A percentile compares a stretch with the other conserved stretches of the same genome.
phyloP scores from a whole-genome alignment of 2,797 vertebrate species.

The Nothura maculosa region DNA sequence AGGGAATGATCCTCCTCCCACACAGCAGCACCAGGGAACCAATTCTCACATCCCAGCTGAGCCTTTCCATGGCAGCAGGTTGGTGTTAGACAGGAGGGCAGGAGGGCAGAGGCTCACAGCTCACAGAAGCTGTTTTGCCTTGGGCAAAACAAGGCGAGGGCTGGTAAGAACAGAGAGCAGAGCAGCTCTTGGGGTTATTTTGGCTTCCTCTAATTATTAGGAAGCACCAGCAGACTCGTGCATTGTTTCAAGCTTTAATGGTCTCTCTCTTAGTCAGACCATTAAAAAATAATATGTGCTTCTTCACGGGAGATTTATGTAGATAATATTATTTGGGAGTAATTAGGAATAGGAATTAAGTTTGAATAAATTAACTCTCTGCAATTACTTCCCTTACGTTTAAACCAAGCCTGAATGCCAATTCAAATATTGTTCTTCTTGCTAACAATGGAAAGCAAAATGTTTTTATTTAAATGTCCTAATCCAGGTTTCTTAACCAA shows the following conservation, averaged over 20 bases:
- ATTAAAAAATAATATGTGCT: not conserved
- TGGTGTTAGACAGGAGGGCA: not conserved
- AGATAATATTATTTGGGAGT: not conserved
- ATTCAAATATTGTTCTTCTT: not conserved
- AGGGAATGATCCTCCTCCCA: not conserved
- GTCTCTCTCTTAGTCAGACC: not conserved
- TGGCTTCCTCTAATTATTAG: not conserved
- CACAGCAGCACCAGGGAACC: not conserved
- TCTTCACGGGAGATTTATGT: not conserved
- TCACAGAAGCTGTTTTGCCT: not conserved
- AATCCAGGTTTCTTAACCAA: not conserved
- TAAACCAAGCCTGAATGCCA: not conserved
- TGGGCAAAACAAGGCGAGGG: not conserved
- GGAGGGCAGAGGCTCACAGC: not conserved
- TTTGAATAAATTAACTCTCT: not conserved
- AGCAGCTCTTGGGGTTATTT: not conserved
- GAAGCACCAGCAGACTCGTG: not conserved
- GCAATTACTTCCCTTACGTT: not conserved
- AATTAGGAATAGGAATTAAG: not conserved
- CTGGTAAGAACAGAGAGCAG: not conserved
- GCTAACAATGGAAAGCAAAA: not conserved
- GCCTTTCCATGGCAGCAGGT: not conserved
- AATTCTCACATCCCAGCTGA: not conserved
- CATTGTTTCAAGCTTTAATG: not conserved
- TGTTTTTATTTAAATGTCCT: not conserved